Base-by-base conservation (phyloP, 2,113 vertebrate genomes). In the Pluvialis apricaria region DNA sequence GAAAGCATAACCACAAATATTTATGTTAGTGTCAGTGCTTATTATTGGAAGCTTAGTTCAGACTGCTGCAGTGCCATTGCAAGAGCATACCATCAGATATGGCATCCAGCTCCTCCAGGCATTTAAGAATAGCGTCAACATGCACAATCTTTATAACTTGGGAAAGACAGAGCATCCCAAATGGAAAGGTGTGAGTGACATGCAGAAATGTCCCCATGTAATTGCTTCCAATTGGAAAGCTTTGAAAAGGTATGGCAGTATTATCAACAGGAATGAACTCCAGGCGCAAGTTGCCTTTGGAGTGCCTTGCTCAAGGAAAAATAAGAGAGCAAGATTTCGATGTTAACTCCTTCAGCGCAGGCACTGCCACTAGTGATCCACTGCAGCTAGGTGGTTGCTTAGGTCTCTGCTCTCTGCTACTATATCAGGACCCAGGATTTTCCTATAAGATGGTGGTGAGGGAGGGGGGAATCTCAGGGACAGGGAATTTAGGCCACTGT, bases 1-100 rank as follows among this genome's bases (percentile, higher is more conserved):
- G 97, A 97, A 97, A 97, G 88, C 96, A 95, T 92, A 95, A 96
- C 98, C 97, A 97, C 97, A 98, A 97, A 97, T 98, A 97, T 98
- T 97, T 98, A 97, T 97, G 93, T 96, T 97, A 97, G 95, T 98
- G 97, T 97, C 97, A 97, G 92, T 93, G 49, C 96, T 97, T 98
- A 94, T 98, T 98, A 97, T 97, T 98, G 96, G 98, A 98, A 97
- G 95, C 96, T 97, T 95, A 92, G 93, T 95, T 94, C 96, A 77
- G 92, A 51, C 85, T 81, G 84, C 64, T 79, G 61, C 95, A 93
- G 93, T 73, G 78, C 84, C 92, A 76, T 62, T 91, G 81, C 45
- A 82, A 82, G 86, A 91, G 82, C 73, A 66, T 91, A 86, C 84
- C 79, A 94, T 91, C 81, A 83, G 84, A 80, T 88, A 91, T 29